Percentiles rank a stretch among this genome's conserved stretches.
Conservation (phyloP, 2,888 invertebrate genomes). For the Norana najaformis region DNA sequence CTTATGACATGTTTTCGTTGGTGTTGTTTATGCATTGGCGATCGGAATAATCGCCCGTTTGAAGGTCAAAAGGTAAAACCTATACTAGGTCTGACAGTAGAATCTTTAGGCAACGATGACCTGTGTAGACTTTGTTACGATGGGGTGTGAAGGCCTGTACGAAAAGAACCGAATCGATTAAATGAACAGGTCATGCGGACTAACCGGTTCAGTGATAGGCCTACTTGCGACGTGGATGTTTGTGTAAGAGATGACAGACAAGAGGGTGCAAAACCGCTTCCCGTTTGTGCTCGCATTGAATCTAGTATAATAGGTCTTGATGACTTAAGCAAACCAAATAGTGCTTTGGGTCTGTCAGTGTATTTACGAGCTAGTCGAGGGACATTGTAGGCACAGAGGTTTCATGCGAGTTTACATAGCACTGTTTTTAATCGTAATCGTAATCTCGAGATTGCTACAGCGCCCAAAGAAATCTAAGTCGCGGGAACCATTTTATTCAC, state of each 20-base stretch:
- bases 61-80: slow-evolving; percentile 23
- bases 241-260: not conserved
- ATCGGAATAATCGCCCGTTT: not conserved
- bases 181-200: slow-evolving; percentile 4
- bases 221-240: slow-evolving; percentile 9
- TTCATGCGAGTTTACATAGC: not conserved
- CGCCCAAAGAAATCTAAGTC: too few relatives aligned
- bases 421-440: too few relatives aligned
- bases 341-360: not conserved
- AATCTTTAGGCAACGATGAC: not conserved
- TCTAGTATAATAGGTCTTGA: not conserved
- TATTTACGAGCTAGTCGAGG: not conserved
- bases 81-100: not conserved
- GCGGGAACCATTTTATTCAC: too few relatives aligned
- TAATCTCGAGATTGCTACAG: too few relatives aligned
- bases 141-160: not conserved
- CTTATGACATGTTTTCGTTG: not conserved
- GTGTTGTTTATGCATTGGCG: not conserved
- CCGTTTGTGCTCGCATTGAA: not conserved
- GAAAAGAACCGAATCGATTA: not conserved
- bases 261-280: not conserved
- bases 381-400: not conserved
- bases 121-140: not conserved
- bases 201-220: not conserved
- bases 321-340: not conserved